Conservation (phyloP, 2,113 vertebrate species). For the Rhinopomastus cyanomelas region DNA sequence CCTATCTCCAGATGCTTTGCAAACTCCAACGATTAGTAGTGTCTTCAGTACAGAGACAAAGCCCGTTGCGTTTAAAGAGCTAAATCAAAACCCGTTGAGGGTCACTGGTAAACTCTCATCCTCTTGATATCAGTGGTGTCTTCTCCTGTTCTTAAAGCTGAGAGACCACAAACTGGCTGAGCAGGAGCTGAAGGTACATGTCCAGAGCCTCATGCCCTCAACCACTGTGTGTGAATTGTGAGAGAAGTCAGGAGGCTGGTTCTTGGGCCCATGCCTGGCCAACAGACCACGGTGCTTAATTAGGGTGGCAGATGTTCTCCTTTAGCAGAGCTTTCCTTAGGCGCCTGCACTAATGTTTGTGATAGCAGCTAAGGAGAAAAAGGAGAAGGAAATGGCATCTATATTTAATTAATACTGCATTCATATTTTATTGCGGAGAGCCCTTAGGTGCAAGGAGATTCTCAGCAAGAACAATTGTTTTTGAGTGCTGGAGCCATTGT, state of each 20-base stretch:
- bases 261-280: not conserved
- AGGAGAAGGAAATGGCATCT: constrained; percentile 59
- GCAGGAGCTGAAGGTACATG: not conserved
- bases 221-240: accelerated
- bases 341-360: constrained; percentile 41
- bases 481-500: not conserved
- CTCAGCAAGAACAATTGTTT: constrained; percentile 22
- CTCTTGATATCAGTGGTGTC: not conserved
- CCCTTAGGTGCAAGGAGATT: constrained; percentile 39
- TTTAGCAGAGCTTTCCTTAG: constrained; percentile 47
- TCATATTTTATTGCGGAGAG: constrained; percentile 59
- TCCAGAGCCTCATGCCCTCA: no score
- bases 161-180: not conserved
- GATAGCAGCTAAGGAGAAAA: constrained; percentile 45
- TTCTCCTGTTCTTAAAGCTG: not conserved
- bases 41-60: not conserved
- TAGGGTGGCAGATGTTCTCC: constrained; percentile 20
- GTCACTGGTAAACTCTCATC: accelerated
- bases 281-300: not conserved
- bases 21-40: not conserved
- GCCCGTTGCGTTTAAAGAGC: not conserved
- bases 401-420: constrained; percentile 64
- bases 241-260: not conserved
- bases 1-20: not conserved
- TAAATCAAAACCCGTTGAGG: not conserved